Evolutionary conservation across 2,888 invertebrate species (phyloP), one percentile per base, ranked within the genome.

Genomic region (Conops quadrifasciatus): DNA sequence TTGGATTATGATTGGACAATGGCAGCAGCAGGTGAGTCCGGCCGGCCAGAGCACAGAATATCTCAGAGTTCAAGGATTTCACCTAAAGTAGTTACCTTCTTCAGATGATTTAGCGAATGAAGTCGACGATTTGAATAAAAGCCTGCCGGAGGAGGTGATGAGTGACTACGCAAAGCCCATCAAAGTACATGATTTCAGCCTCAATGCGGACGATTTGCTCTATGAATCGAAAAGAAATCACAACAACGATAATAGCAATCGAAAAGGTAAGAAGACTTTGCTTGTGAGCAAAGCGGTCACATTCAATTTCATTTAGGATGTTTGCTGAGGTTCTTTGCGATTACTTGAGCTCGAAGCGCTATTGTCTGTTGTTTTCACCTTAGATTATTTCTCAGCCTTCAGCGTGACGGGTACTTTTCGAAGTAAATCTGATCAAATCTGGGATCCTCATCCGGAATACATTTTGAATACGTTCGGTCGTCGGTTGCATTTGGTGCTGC

Each of bases 391-490:
- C 72, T 80, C 87, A 63, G 84, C 84, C 62, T 85, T 85, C 72
- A 90, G 89, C 79, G 88, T 89, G 82, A 90, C 89, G 70, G 91
- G 91, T 19, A 91, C 91, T 80, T 92, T 90, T 82, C 87, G 91
- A 51, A 90, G 88, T 76, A 87, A 88, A 75, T 86, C 87, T 63
- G 89, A 89, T 51, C 87, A 88, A 77, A 87, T 91, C 67, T 92
- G 92, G 92, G 92, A 92, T 82, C 91, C 91, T 3, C 91, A 92
- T 86, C 92, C 92, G 2, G 88, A 90, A 77, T 93, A 93, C 81
- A 88, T 88, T 78, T 89, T 93, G 73, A 87, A 88, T 49, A 91
- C 91, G 26, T 92, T 92, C 80, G 91, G 90, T 0, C 80, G 80
- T 47, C 77, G 75, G 49, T 75, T 86, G 73, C 84, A 84, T 76